phyloP scores from a whole-genome alignment of 2,888 invertebrate genomes.

The Philereme vetulata region DNA sequence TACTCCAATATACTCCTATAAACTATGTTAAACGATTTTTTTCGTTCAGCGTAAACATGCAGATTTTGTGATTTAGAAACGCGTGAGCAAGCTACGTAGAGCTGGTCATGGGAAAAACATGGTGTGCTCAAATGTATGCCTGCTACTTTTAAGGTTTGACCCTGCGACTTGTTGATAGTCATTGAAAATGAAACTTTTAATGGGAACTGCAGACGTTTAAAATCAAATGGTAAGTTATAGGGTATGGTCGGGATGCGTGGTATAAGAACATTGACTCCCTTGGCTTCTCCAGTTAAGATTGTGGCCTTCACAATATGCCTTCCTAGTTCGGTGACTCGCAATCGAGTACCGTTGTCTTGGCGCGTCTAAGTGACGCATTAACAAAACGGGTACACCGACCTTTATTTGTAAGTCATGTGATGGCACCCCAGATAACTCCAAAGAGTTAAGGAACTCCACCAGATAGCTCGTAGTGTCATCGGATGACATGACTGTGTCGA shows the following conservation, averaged over 20 bases:
- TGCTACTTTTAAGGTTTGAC: no score
- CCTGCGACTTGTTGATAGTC: no score
- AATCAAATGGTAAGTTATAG: slow-evolving; percentile 41
- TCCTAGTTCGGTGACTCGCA: slow-evolving; percentile 8
- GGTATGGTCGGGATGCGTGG: slow-evolving; percentile 45
- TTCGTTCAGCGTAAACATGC: no score
- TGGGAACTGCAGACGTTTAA: slow-evolving; percentile 42
- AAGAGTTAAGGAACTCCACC: slow-evolving; percentile 43
- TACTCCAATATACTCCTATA: no score
- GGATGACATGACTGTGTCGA: slow-evolving; percentile 37
- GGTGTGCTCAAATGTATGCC: no score
- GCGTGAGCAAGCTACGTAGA: no score
- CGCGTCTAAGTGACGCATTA: slow-evolving; percentile 14
- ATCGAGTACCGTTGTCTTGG: slow-evolving; percentile 18
- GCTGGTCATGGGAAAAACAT: no score
- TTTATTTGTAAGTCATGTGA: slow-evolving; percentile 41
- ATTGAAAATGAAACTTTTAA: no score
- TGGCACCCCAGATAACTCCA: slow-evolving; percentile 41
- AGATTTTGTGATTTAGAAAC: no score
- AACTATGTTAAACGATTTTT: no score
- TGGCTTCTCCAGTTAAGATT: slow-evolving; percentile 41
- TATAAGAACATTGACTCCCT: slow-evolving; percentile 42
- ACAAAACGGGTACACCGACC: slow-evolving; percentile 39
- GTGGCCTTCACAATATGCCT: slow-evolving; percentile 31
- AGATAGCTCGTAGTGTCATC: slow-evolving; percentile 32